Evolutionary conservation across 2,113 vertebrate species (phyloP).

Genomic region (Catagonus wagneri): DNA sequence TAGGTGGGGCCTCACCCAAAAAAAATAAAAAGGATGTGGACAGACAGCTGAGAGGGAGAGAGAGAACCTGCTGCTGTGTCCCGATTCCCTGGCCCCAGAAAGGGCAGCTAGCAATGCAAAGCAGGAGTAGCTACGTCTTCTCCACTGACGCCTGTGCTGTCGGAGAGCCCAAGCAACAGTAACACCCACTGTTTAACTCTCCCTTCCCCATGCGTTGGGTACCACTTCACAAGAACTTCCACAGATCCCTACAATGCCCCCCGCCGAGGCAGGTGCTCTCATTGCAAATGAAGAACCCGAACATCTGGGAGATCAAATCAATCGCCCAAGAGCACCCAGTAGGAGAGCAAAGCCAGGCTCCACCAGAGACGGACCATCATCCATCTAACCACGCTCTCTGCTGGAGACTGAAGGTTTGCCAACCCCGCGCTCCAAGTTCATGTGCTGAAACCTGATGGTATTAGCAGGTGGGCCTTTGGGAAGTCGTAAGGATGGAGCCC

Average conservation of each 20-base stretch:
- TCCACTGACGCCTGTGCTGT: background rate
- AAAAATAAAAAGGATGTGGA: background rate
- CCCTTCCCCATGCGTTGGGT: background rate
- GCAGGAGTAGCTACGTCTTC: accelerated
- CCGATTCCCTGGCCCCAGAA: no score
- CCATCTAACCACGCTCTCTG: background rate
- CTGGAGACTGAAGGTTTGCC: background rate
- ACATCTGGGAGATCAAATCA: background rate
- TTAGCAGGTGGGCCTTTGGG: background rate
- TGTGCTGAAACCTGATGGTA: background rate
- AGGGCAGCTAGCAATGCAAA: background rate
- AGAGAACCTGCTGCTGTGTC: background rate
- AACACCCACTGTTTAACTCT: background rate
- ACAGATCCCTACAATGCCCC: background rate
- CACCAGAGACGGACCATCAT: background rate
- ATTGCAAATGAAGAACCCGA: background rate
- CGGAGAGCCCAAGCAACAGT: background rate
- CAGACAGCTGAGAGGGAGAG: no score
- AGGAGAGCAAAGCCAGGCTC: background rate
- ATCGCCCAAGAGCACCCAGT: background rate
- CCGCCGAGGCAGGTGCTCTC: background rate
- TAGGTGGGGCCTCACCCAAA: no score
- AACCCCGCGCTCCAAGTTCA: background rate
- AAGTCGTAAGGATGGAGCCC: background rate
- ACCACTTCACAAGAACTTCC: accelerated